Percentiles rank a stretch among this genome's conserved stretches.
phyloP scores from a whole-genome alignment of 2,797 vertebrate species.

The Coccyzus lansbergi region DNA sequence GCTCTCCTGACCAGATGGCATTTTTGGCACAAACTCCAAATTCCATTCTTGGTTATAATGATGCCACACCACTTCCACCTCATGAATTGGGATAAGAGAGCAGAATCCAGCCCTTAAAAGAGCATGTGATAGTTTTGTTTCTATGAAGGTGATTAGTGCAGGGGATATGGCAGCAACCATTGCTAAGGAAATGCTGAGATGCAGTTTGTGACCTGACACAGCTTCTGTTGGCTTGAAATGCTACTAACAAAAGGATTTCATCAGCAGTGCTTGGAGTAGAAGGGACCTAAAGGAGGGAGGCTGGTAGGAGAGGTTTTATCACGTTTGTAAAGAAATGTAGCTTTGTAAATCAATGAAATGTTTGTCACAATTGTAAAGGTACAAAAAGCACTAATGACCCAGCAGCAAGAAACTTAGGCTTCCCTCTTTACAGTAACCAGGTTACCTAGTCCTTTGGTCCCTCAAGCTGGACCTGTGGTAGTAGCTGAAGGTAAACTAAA shows the following conservation, averaged over 20 bases:
- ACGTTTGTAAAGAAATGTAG: neutral
- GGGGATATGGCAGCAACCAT: neutral
- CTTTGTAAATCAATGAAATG: neutral
- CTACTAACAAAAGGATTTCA: neutral
- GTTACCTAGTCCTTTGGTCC: neutral
- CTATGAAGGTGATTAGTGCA: neutral
- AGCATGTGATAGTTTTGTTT: neutral
- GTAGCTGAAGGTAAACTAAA: neutral
- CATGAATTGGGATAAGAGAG: neutral
- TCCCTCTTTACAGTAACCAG: neutral
- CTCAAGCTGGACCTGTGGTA: neutral
- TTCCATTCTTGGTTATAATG: neutral
- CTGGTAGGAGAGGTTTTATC: neutral
- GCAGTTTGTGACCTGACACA: neutral
- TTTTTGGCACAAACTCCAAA: neutral
- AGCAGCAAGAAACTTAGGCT: neutral
- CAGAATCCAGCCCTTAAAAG: neutral
- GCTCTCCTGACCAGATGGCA: rapidly evolving
- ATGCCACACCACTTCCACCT: neutral
- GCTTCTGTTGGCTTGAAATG: neutral
- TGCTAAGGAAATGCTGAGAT: neutral
- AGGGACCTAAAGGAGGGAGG: neutral
- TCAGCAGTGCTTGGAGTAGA: neutral
- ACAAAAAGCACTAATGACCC: neutral
- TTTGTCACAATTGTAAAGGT: neutral